These are phyloP conservation scores for Brotula barbata DNA, from an alignment of 2,797 vertebrate genomes.

Conservation along the genomic window DNA sequence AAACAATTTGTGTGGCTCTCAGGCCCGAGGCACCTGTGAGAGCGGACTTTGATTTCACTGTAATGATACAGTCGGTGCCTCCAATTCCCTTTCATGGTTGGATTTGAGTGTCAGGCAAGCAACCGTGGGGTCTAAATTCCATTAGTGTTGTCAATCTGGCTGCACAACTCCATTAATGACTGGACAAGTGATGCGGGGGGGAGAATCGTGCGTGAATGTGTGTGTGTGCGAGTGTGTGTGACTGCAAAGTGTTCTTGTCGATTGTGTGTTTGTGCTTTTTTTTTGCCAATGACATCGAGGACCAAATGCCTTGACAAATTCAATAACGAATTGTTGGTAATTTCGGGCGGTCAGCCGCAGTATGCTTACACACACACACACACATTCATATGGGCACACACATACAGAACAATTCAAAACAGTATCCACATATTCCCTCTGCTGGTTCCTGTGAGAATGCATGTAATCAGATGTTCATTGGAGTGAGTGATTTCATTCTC, in stretches of 20 bases:
- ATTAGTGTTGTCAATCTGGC: constrained; percentile 48
- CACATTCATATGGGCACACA: constrained; percentile 26
- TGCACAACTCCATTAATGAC: constrained; percentile 50
- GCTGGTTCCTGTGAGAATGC: constrained; percentile 40
- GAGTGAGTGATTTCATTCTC: constrained; percentile 42
- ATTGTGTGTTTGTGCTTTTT: constrained; percentile 1
- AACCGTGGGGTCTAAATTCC: constrained; percentile 51
- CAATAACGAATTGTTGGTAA: constrained; percentile 46
- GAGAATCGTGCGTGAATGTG: constrained; percentile 4
- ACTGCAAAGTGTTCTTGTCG: constrained; percentile 2
- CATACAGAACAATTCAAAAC: too few species aligned
- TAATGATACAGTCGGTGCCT: constrained; percentile 38
- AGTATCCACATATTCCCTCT: constrained; percentile 40
- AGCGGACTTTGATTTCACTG: constrained; percentile 44
- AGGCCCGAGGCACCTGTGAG: constrained; percentile 8
- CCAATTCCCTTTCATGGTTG: constrained; percentile 25
- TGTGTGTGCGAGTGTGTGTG: constrained; percentile 11
- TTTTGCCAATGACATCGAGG: constrained; percentile 26
- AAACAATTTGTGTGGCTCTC: constrained; percentile 20
- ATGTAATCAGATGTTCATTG: constrained; percentile 45
- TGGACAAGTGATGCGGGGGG: constrained; percentile 17
- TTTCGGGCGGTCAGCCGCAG: constrained; percentile 31
- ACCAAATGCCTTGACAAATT: constrained; percentile 40
- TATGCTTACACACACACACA: constrained; percentile 12
- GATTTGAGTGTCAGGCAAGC: constrained; percentile 48